Conservation (phyloP, 1,140 invertebrate genomes). For the Leptinotarsa defecta region DNA sequence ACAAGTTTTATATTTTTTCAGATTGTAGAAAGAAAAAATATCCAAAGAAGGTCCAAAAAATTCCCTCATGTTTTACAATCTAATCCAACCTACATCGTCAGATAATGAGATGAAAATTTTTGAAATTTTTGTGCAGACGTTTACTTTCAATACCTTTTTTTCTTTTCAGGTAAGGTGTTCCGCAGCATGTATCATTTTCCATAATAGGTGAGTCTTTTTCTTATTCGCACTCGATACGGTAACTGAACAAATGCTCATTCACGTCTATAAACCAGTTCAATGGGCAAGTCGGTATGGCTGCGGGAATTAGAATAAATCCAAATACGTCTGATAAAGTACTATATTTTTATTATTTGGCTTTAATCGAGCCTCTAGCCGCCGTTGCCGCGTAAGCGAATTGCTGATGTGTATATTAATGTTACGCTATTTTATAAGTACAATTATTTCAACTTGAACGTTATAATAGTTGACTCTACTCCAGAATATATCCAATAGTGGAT, state of each 20-base stretch:
- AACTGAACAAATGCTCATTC: conserved; percentile 11
- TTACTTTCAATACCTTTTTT: not conserved
- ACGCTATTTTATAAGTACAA: conserved; percentile 13
- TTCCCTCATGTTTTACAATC: no score
- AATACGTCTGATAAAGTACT: conserved; percentile 11
- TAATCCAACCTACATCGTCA: no score
- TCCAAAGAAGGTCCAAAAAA: no score
- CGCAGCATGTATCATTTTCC: not conserved
- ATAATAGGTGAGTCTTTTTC: not conserved
- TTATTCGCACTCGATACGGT: not conserved
- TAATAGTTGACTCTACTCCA: conserved; percentile 2
- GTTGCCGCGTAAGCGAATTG: conserved; percentile 2
- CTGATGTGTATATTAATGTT: conserved; percentile 19
- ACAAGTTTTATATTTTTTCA: no score
- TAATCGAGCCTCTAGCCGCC: conserved; percentile 12
- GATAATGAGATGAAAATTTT: no score
- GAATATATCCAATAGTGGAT: conserved; percentile 4
- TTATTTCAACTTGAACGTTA: conserved; percentile 17
- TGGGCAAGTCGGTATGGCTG: conserved; percentile 4
- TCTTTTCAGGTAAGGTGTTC: not conserved
- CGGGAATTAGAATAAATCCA: conserved; percentile 18
- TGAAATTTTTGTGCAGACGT: no score
- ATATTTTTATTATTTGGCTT: conserved; percentile 15
- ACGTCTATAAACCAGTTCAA: conserved; percentile 14
- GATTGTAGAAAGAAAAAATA: no score